Evolutionary conservation across 2,888 invertebrate species (phyloP).

Genomic region (Apodemia duryi): DNA sequence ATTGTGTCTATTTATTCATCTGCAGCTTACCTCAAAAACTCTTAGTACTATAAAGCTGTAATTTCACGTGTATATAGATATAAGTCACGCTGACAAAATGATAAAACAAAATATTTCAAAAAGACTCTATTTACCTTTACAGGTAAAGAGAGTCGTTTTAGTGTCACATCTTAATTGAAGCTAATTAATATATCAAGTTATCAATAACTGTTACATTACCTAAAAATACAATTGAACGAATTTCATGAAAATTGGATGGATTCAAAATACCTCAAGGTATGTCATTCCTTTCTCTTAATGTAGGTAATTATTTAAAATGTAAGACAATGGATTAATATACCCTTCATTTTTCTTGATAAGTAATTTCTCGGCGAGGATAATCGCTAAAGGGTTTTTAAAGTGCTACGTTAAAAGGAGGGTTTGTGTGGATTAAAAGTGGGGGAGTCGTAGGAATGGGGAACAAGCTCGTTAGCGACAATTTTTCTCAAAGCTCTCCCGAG

Average conservation of each 20-base stretch:
- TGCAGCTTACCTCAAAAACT: too few species aligned
- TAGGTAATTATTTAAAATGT: constrained; percentile 49
- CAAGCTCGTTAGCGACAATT: constrained; percentile 77
- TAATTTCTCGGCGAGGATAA: constrained; percentile 61
- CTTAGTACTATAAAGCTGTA: too few species aligned
- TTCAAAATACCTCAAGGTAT: constrained; percentile 4
- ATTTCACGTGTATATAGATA: too few species aligned
- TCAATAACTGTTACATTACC: too few species aligned
- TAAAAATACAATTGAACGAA: neutral
- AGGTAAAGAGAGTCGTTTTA: too few species aligned
- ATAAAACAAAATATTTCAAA: too few species aligned
- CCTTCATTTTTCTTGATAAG: constrained; percentile 59
- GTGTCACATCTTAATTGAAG: too few species aligned
- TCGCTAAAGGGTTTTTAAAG: constrained; percentile 74
- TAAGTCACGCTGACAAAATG: too few species aligned
- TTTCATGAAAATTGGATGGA: neutral
- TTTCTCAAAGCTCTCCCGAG: constrained; percentile 73
- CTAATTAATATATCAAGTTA: too few species aligned
- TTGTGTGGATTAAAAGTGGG: constrained; percentile 31
- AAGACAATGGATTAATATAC: constrained; percentile 55
- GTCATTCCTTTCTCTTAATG: constrained; percentile 31
- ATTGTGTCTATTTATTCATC: too few species aligned
- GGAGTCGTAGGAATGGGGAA: constrained; percentile 44
- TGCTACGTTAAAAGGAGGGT: constrained; percentile 52
- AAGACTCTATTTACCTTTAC: too few species aligned